These are phyloP conservation scores for Onychostoma macrolepis DNA, from an alignment of 2,113 vertebrate species.

Conservation along the genomic window DNA sequence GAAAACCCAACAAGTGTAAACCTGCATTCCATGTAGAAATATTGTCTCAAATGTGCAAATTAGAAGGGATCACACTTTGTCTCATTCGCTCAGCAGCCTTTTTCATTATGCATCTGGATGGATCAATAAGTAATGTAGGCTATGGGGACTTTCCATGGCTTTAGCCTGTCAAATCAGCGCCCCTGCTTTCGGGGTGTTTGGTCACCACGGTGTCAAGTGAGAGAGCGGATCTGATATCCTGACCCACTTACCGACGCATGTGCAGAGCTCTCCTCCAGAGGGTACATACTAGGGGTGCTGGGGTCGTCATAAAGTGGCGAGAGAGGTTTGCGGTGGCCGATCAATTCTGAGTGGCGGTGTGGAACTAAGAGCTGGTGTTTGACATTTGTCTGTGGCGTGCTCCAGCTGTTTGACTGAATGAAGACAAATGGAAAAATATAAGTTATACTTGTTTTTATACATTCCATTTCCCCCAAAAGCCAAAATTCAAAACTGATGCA, in stretches of 20 bases:
- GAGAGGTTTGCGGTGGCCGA: constrained; percentile 70
- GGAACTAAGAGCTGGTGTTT: constrained; percentile 62
- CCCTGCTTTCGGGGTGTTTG: constrained; percentile 31
- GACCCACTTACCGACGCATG: constrained; percentile 73
- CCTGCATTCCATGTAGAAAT: neutral
- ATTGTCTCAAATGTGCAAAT: neutral
- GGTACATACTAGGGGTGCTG: constrained; percentile 74
- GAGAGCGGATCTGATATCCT: constrained; percentile 64
- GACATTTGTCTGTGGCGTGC: constrained; percentile 70
- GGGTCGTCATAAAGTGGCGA: constrained; percentile 84
- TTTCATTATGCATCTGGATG: constrained; percentile 53
- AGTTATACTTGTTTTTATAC: constrained; percentile 26
- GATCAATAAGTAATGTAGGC: constrained; percentile 54
- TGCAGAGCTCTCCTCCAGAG: constrained; percentile 60
- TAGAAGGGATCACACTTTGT: neutral
- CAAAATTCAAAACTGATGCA: neutral
- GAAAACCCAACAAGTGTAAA: constrained; percentile 22
- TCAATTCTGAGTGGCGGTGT: constrained; percentile 77
- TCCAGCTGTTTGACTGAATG: constrained; percentile 79
- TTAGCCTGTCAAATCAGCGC: constrained; percentile 31
- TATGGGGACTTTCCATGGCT: constrained; percentile 34
- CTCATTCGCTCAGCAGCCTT: constrained; percentile 22
- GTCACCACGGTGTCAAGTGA: constrained; percentile 67
- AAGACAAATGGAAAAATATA: constrained; percentile 38
- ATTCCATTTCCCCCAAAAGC: constrained; percentile 12